These are phyloP conservation scores for Rhea americana DNA, from an alignment of 2,113 vertebrate genomes.

Conservation along the genomic window DNA sequence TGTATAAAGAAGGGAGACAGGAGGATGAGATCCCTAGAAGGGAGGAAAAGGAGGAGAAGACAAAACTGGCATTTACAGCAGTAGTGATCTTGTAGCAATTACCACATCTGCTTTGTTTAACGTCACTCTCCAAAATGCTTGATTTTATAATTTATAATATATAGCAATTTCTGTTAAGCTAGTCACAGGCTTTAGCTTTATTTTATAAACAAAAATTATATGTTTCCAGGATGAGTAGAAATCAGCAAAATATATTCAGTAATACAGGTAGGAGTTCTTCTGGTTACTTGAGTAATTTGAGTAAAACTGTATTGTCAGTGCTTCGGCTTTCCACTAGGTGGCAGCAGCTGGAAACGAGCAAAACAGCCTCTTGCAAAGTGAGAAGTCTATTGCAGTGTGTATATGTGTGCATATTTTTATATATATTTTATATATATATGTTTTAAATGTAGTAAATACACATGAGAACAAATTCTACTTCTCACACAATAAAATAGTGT, in stretches of 20 bases:
- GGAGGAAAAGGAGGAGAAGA: neutral
- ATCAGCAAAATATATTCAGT: neutral
- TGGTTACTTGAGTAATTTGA: fast-evolving
- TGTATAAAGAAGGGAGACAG: neutral
- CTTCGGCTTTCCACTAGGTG: conserved; percentile 30
- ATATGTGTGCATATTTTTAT: no score
- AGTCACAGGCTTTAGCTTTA: neutral
- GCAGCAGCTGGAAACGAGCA: conserved; percentile 29
- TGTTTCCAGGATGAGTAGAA: neutral
- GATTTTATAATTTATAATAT: neutral
- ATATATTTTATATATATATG: no score
- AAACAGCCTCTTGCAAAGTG: neutral
- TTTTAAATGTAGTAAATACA: neutral
- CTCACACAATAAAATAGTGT: neutral
- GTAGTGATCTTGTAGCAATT: no score
- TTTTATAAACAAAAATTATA: neutral
- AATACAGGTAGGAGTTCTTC: neutral
- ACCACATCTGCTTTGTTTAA: neutral
- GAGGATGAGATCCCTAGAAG: neutral
- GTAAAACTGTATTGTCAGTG: neutral
- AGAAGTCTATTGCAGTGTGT: neutral
- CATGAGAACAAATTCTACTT: neutral
- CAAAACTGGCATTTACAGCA: neutral
- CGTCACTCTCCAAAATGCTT: neutral
- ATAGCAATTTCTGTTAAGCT: neutral